phyloP scores from a whole-genome alignment of 2,113 vertebrate genomes.

The Melospiza georgiana region DNA sequence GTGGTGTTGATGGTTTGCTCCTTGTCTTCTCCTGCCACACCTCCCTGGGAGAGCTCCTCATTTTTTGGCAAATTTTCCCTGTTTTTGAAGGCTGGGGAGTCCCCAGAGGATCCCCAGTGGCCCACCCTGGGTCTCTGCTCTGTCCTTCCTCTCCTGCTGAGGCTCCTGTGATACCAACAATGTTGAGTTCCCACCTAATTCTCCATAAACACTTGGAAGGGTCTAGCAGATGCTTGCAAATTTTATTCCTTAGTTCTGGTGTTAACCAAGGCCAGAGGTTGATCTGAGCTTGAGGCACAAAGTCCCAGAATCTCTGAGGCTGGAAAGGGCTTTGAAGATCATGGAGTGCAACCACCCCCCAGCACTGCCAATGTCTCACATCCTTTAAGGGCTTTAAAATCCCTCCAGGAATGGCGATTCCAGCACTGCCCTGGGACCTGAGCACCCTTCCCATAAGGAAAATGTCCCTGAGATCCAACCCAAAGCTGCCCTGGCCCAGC shows the following conservation, averaged over 20 bases:
- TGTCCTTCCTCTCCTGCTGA: background rate
- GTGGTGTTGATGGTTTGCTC: background rate
- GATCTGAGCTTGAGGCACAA: background rate
- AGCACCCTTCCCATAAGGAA: background rate
- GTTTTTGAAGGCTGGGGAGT: background rate
- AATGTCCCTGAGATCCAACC: fast-evolving
- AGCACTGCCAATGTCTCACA: background rate
- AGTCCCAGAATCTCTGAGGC: background rate
- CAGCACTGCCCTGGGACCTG: background rate
- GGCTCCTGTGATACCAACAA: background rate
- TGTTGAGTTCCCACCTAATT: too few species aligned
- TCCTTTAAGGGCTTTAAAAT: background rate
- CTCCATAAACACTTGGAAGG: background rate
- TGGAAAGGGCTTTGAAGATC: background rate
- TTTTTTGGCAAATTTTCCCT: background rate
- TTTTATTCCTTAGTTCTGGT: background rate
- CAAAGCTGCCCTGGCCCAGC: fast-evolving
- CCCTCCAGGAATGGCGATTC: background rate
- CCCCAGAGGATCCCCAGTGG: background rate
- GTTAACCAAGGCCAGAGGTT: too few species aligned
- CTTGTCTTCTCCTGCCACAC: background rate
- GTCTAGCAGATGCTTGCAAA: background rate
- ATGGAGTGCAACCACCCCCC: fast-evolving
- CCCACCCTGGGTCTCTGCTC: background rate
- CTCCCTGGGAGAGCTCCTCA: background rate